Conservation (phyloP, 2,113 vertebrate genomes). For the Mandrillus leucophaeus region DNA sequence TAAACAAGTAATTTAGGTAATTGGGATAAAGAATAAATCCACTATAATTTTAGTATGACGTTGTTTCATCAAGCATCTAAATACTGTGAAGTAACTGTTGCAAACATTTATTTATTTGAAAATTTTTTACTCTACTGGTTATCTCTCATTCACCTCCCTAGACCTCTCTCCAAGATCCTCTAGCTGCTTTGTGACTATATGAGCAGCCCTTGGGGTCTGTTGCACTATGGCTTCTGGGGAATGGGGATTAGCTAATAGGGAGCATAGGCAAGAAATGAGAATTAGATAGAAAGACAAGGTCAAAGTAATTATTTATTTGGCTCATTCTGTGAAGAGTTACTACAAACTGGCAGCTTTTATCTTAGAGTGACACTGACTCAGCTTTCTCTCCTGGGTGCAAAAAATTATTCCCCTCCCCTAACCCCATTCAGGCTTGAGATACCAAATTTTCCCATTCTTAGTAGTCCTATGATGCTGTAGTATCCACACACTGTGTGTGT, state of each 20-base stretch:
- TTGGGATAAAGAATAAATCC: neutral
- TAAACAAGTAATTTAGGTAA: neutral
- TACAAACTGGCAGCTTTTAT: neutral
- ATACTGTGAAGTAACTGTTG: neutral
- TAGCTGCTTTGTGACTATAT: neutral
- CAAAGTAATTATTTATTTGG: neutral
- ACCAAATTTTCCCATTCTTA: neutral
- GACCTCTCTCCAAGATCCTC: neutral
- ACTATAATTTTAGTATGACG: neutral
- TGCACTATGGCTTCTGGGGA: neutral
- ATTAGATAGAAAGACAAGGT: neutral
- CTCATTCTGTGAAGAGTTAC: neutral
- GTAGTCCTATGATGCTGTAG: neutral
- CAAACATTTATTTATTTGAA: neutral
- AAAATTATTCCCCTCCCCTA: neutral
- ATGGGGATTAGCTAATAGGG: neutral
- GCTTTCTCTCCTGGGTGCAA: neutral
- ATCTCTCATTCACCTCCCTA: neutral
- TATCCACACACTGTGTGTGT: neutral
- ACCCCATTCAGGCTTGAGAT: neutral
- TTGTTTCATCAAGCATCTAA: neutral
- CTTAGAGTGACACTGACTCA: neutral
- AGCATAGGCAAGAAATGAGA: neutral
- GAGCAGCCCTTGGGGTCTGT: neutral
- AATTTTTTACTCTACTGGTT: neutral